Base-by-base conservation (phyloP, 1,140 invertebrate genomes). In the Drusus annulatus region DNA sequence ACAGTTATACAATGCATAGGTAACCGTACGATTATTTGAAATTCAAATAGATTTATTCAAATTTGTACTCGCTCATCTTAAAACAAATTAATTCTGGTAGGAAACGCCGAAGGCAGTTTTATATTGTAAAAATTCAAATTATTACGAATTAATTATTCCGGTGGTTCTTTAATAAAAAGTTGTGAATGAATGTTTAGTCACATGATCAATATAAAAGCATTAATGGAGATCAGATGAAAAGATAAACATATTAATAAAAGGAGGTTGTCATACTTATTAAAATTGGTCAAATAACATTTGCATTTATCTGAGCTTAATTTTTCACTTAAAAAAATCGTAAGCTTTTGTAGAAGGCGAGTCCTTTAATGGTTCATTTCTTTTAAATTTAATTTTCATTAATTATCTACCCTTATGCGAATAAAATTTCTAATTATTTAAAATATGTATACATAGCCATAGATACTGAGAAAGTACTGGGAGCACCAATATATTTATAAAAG, bases 71-170 rank as follows among this genome's bases (percentile, higher is more conserved):
- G 17, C 63, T 68, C 63, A 68, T 68, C 63, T 68, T 36, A 68
- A 68, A 68, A 36, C 31, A 68, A 68, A 68, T 68, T 68, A 31
- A 68, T 68, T 68, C 63, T 25, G 8, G 28, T 68, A 3, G 23
- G 28, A 17, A 31, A 17, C 31, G 63, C 31, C 31, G 63, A 4
- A 68, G 31, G 63, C 63, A 31, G n/a, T 68, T 36, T 68, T 45
- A 68, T 68, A 68, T 68, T 68, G 63, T 68, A 36, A 68, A n/a
- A 36, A 68, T 68, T 68, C 28, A 45, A 68, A 45, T 50, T 68
- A 45, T 68, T 68, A 68, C n/a, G 25, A 28, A 63, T 63, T 31
- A 63, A 63, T 68, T 68, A 68, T 68, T 68, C 17, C 17, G 5
- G 25, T 5, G 25, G 25, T 28, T n/a, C 25, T 28, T 28, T 5